Base-by-base conservation (phyloP, 1,140 invertebrate species). In the Elysia chlorotica region DNA sequence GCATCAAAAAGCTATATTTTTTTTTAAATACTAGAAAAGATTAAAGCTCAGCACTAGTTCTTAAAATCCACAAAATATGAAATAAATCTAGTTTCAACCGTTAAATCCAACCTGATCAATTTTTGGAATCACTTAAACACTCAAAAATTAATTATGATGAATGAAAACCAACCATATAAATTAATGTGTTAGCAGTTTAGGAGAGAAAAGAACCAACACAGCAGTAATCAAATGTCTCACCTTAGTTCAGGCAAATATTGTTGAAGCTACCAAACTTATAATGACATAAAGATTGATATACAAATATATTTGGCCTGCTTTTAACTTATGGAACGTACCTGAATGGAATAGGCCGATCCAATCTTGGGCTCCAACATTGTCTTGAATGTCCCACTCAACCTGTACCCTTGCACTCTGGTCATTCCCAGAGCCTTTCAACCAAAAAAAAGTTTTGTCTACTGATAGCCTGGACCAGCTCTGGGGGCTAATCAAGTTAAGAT, bases 341-440 rank as follows among this genome's bases (percentile, higher is more conserved):
- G 79, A 78, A 61, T 77, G 78, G 78, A 83, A 88, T 10, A 88
- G 79, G 30, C 86, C 87, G 74, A 88, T 88, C 86, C 87, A 88
- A 74, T 88, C 87, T 25, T 79, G 78, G 28, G 84, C 79, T 30
- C 76, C 79, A 10, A 86, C 79, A 74, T 86, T 85, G 65, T 87
- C 86, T 30, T 79, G 82, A 23, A 88, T 87, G 65, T 88, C 85
- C 87, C 87, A 88, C 19, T 76, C 78, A 2, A 88, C 77, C 28
- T 81, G 79, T 5, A 88, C 63, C 17, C 61, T 76, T 0, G 65
- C 69, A 53, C 75, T 63, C 30, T 73, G 72, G 37, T 48, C 57
- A 23, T 82, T 69, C 30, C 71, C 76, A 59, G 23, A 19, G 81
- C 66, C 59, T 65, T 73, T 48, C 65, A 81, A 28, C 37, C 61